Evolutionary conservation across 2,797 vertebrate species (phyloP).

Genomic region (Mormyrus hasselquistii): DNA sequence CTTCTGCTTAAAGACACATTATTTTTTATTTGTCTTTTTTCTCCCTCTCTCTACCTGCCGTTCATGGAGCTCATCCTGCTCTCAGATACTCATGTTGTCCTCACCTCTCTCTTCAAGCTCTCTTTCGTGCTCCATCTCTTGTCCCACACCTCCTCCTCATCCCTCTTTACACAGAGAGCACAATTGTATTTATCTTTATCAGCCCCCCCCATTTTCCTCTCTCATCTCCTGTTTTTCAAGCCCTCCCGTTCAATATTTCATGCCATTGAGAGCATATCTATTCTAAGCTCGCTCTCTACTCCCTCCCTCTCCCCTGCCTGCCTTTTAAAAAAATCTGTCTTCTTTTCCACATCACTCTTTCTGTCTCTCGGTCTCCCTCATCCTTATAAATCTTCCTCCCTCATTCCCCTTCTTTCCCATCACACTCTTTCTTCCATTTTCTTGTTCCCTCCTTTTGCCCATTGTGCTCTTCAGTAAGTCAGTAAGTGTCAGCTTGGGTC

Average conservation of each 20-base stretch:
- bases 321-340: constrained; percentile 30
- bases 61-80: background rate
- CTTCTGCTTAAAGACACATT: background rate
- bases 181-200: constrained; percentile 73
- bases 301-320: constrained; percentile 28
- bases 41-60: background rate
- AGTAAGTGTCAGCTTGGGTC: background rate
- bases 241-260: constrained; percentile 71
- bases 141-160: constrained; percentile 19
- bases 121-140: constrained; percentile 43
- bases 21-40: background rate
- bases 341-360: constrained; percentile 56
- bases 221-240: constrained; percentile 58
- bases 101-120: constrained; percentile 49
- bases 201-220: constrained; percentile 63
- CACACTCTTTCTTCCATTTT: constrained; percentile 42
- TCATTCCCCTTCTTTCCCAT: constrained; percentile 52
- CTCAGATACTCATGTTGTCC: constrained; percentile 31
- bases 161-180: constrained; percentile 25
- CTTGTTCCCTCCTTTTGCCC: background rate
- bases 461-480: background rate
- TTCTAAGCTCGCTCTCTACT: constrained; percentile 61
- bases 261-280: constrained; percentile 66
- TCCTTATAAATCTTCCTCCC: constrained; percentile 56
- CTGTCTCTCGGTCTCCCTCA: constrained; percentile 52